Conservation (phyloP, 2,113 vertebrate genomes). For the Neodontobutis hainanensis region DNA sequence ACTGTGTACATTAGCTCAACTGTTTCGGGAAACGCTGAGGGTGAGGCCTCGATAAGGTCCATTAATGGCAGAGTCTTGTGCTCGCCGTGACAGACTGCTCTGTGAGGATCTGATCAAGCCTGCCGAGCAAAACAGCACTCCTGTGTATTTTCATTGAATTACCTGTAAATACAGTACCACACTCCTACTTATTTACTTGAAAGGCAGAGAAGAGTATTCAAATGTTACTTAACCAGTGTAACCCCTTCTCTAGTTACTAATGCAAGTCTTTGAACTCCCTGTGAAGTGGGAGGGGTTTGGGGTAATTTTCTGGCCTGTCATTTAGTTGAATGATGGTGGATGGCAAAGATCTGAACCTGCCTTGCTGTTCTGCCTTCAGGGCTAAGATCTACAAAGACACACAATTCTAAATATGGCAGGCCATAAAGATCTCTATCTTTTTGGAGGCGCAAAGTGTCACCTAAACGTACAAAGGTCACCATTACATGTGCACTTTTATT, state of each 20-base stretch:
- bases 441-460: background rate
- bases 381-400: conserved; percentile 20
- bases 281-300: conserved; percentile 32
- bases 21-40: conserved; percentile 1
- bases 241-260: conserved; percentile 49
- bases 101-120: conserved; percentile 26
- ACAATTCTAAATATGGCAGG: conserved; percentile 31
- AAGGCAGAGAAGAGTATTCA: background rate
- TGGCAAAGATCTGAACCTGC: conserved; percentile 54
- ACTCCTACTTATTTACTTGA: background rate
- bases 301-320: conserved; percentile 64
- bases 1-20: background rate
- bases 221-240: conserved; percentile 34
- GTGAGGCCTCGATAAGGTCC: conserved; percentile 23
- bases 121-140: conserved; percentile 2
- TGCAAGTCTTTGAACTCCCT: conserved; percentile 60
- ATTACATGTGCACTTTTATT: conserved; percentile 11
- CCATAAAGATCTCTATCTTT: conserved; percentile 13
- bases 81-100: conserved; percentile 18
- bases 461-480: conserved; percentile 6
- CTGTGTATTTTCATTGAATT: conserved; percentile 19
- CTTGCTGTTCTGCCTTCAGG: conserved; percentile 38
- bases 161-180: conserved; percentile 7
- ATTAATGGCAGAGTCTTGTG: conserved; percentile 20
- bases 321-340: conserved; percentile 61